phyloP scores from a whole-genome alignment of 2,888 invertebrate species.

The Tuberolachnus salignus region DNA sequence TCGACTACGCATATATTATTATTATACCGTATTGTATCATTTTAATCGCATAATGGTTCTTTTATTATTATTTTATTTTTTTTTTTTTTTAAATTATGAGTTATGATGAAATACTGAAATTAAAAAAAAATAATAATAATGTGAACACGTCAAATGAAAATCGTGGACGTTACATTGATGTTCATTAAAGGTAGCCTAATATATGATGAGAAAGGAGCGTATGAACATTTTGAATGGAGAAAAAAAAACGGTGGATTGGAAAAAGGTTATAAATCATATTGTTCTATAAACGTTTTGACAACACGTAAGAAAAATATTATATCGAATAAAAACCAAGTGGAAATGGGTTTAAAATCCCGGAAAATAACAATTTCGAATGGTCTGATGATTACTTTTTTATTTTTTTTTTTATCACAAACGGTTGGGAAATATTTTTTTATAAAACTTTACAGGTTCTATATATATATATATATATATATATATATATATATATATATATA shows the following conservation, averaged over 20 bases:
- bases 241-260: constrained; percentile 14
- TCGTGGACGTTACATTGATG: neutral
- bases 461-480: constrained; percentile 13
- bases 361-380: constrained; percentile 18
- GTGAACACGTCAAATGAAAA: constrained; percentile 19
- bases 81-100: constrained; percentile 16
- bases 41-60: constrained; percentile 24
- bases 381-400: neutral
- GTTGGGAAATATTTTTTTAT: neutral
- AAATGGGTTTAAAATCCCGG: constrained; percentile 4
- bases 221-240: constrained; percentile 8
- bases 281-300: constrained; percentile 17
- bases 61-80: too few relatives aligned
- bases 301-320: constrained; percentile 15
- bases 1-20: neutral
- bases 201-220: neutral
- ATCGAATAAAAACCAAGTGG: constrained; percentile 27
- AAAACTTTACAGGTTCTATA: neutral
- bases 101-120: constrained; percentile 15
- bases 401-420: neutral
- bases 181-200: constrained; percentile 18
- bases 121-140: constrained; percentile 25
- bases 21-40: neutral
- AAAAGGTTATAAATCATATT: constrained; percentile 19
- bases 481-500: constrained; percentile 1